phyloP scores from a whole-genome alignment of 2,113 vertebrate species.

The Tragelaphus buxtoni region DNA sequence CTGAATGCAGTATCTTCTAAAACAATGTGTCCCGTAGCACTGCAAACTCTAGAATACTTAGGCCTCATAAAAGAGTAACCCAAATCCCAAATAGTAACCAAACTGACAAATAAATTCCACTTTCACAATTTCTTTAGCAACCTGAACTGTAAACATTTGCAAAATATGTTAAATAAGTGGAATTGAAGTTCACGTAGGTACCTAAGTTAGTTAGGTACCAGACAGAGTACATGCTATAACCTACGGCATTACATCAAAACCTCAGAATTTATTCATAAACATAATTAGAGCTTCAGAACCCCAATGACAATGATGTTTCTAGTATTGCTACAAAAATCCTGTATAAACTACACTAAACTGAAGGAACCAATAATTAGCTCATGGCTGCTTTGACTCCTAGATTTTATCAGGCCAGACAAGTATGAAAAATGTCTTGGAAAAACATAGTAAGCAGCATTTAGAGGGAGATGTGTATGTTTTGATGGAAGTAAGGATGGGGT shows the following conservation, averaged over 20 bases:
- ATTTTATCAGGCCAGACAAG: neutral
- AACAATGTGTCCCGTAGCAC: neutral
- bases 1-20: neutral
- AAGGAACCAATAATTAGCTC: neutral
- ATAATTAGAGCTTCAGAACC: neutral
- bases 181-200: neutral
- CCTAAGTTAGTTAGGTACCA: neutral
- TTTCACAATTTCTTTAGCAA: constrained; percentile 16
- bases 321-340: neutral
- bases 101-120: neutral
- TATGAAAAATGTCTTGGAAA: neutral
- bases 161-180: neutral
- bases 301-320: neutral
- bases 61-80: neutral
- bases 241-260: neutral
- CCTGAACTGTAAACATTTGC: neutral
- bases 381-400: neutral
- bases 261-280: constrained; percentile 23
- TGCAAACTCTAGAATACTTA: neutral
- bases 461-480: neutral
- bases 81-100: neutral
- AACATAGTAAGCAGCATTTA: neutral
- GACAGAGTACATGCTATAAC: neutral
- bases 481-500: neutral
- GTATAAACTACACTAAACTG: neutral